Base-by-base conservation (phyloP, 37 sponge, comb jelly and placozoan genomes). In the Petrosia ficiformis region DNA sequence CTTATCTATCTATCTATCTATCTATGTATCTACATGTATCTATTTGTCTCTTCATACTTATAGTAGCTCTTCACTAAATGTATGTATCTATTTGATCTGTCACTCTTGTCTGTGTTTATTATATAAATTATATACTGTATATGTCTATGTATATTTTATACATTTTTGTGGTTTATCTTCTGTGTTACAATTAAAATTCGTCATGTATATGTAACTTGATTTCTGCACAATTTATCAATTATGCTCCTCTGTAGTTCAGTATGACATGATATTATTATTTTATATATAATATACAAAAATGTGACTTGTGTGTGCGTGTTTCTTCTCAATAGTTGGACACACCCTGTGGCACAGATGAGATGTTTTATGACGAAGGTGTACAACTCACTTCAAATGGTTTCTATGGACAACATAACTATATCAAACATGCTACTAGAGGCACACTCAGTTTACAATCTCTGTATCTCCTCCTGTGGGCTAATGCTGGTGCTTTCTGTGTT, bases 391-490 rank as follows among this genome's bases (percentile, higher is more conserved):
- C 59, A 2, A 92, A 90, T n/a, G 95, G 95, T 5, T 43, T 74
- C 32, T 95, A 75, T 72, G 88, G 84, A 4, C 85, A 88, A 14
- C 77, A 81, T 24, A 92, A 84, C 71, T 95, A 90, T 71, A 65
- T 69, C 28, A 70, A 80, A 29, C 90, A 89, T 73, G 82, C 74
- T 38, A 69, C 77, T 24, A 43, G 94, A n/a, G 89, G 86, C 36
- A 83, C 80, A 26, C 73, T 81, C 68, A 89, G 76, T 40, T 86
- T 95, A 14, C 95, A 90, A 56, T 95, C 95, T 24, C 78, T 80
- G 73, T 95, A 90, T 63, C 83, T 90, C 42, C 54, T 95, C 66
- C 44, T 82, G 66, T 91, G 92, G 90, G 56, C 77, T 57, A 91
- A 80, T 74, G 87, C 84, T 71, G 85, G 88, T 21, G 77, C 80